Evolutionary conservation across 2,797 vertebrate species (phyloP).

Genomic region (Oophaga sylvatica): DNA sequence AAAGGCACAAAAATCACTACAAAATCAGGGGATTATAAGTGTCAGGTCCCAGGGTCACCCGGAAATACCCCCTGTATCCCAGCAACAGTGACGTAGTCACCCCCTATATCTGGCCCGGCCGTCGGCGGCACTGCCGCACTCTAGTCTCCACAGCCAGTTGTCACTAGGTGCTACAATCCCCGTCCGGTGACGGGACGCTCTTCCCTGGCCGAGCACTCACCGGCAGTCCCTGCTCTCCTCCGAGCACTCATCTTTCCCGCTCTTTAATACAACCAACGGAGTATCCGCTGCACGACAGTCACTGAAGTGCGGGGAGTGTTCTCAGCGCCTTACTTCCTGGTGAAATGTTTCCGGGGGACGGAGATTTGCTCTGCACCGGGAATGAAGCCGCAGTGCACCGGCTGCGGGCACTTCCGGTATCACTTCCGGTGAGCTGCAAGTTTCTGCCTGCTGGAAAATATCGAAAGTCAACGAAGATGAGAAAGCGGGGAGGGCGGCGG

Average conservation of each 20-base stretch:
- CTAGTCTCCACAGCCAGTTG: background rate
- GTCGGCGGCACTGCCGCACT: background rate
- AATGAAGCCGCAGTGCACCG: slow-evolving; percentile 7
- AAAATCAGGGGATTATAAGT: too few species aligned
- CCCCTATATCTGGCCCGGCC: background rate
- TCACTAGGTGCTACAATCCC: background rate
- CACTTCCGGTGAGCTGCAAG: background rate
- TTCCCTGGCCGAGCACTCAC: background rate
- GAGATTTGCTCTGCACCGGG: background rate
- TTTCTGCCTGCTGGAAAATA: background rate
- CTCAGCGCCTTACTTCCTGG: slow-evolving; percentile 4
- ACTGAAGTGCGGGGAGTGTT: background rate
- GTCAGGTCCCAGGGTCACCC: too few species aligned
- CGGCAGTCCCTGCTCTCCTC: background rate
- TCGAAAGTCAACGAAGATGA: background rate
- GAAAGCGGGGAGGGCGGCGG: background rate
- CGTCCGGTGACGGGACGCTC: background rate
- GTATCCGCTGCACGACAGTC: background rate
- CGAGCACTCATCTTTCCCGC: slow-evolving; percentile 12
- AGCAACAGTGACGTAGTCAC: too few species aligned
- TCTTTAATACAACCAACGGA: background rate
- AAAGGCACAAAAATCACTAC: too few species aligned
- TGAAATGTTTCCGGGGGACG: background rate
- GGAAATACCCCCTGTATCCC: too few species aligned
- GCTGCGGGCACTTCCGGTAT: background rate